A percentile compares a stretch with the other conserved stretches of the same genome.
These are phyloP conservation scores for Catharus fuscescens DNA, from an alignment of 2,113 vertebrate genomes.

Conservation along the genomic window DNA sequence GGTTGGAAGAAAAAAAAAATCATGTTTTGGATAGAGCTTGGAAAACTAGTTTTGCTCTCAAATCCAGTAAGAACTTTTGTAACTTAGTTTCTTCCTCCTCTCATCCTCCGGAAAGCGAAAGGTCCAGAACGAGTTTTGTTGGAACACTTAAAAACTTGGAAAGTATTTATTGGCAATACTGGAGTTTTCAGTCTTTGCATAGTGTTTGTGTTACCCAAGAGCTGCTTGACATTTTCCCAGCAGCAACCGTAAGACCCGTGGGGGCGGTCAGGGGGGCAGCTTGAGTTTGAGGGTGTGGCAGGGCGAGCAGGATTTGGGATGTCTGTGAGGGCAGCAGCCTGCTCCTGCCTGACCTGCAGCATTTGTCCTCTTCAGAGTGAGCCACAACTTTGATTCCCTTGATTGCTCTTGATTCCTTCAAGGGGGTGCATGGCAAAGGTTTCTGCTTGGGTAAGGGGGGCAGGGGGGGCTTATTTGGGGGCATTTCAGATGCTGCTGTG, in stretches of 20 bases:
- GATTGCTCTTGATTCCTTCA: not conserved
- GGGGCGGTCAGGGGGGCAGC: accelerated
- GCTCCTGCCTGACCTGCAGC: not conserved
- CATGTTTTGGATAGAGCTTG: not conserved
- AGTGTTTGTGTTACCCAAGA: conserved; percentile 46
- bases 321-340: not conserved
- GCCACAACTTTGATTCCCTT: not conserved
- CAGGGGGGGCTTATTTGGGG: not conserved
- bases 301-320: not conserved
- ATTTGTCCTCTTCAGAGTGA: not conserved
- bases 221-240: conserved; percentile 48
- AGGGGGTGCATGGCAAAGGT: not conserved
- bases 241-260: accelerated
- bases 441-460: not conserved
- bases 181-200: not conserved
- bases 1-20: not conserved
- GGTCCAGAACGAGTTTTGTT: not conserved
- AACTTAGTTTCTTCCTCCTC: not conserved
- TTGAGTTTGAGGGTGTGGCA: not conserved
- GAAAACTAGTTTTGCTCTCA: not conserved
- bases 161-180: not conserved
- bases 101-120: accelerated
- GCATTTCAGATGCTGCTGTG: accelerated
- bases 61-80: not conserved
- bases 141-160: not conserved